Base-by-base conservation (phyloP, 2,888 invertebrate genomes). In the Luperina nickerlii region DNA sequence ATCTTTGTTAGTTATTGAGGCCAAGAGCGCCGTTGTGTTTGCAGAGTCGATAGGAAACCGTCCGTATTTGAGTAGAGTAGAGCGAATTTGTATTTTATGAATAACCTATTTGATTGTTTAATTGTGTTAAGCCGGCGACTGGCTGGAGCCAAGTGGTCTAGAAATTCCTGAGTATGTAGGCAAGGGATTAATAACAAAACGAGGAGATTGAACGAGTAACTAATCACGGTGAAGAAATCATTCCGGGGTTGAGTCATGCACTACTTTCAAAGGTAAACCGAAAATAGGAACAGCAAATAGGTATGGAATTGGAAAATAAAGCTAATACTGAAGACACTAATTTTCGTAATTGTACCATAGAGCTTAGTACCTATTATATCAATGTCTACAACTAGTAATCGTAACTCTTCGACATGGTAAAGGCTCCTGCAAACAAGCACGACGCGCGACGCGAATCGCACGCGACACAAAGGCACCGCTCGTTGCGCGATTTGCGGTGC, bases 41-140 rank as follows among this genome's bases (percentile, higher is more conserved):
- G 84, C 77, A 83, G 81, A 83, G 84, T 86, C 76, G 77, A 86
- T 83, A 84, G 82, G 71, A 86, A 87, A 87, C 89, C 89, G 89
- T 89, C 89, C 89, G 82, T 86, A 86, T 89, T 85, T 84, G 89
- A 85, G 73, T 82, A 89, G 77, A 82, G 73, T 83, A 78, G 72
- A 81, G 54, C 78, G 77, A 82, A 76, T 78, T 84, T 76, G 78
- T 88, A 81, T 88, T 83, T 79, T 81, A 81, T 83, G 66, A 73
- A 81, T 79, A 89, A 85, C 85, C 80, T 78, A 84, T 87, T 87
- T 86, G 74, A 86, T 84, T 87, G 74, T 82, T 74, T 82, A 71
- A 74, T 78, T 88, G 75, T 73, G 75, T 78, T 57, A 72, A 81
- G 76, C 51, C 68, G 24, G 72, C 78, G 84, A 78, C 87, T 86